A percentile compares a stretch with the other conserved stretches of the same genome.
phyloP scores from a whole-genome alignment of 2,888 invertebrate genomes.

The Napeogenes inachia region DNA sequence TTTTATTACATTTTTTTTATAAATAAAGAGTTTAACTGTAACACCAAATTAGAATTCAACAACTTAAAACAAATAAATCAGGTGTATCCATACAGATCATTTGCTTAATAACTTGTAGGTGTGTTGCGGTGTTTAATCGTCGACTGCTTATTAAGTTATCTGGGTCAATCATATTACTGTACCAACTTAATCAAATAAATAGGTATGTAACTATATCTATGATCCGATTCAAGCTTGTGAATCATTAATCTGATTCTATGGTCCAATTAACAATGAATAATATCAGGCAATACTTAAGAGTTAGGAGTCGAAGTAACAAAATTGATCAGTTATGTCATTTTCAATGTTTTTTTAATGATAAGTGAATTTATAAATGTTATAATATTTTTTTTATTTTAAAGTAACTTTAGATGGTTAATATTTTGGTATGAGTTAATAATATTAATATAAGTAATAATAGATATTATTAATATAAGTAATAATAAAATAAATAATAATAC shows the following conservation, averaged over 20 bases:
- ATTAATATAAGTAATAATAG: too few species aligned
- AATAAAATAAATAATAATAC: too few species aligned
- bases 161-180: slow-evolving; percentile 7
- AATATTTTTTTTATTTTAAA: too few species aligned
- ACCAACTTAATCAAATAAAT: slow-evolving; percentile 11
- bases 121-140: not conserved
- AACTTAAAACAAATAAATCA: not conserved
- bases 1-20: too few species aligned
- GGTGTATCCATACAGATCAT: not conserved
- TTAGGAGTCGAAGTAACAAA: slow-evolving; percentile 12
- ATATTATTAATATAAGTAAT: too few species aligned
- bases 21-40: not conserved
- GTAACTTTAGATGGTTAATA: too few species aligned
- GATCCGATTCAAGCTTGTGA: slow-evolving; percentile 10
- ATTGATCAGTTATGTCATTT: not conserved
- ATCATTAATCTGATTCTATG: slow-evolving; percentile 19
- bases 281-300: slow-evolving; percentile 15
- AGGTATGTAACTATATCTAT: slow-evolving; percentile 16
- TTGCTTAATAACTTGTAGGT: not conserved
- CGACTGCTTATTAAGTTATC: not conserved
- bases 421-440: too few species aligned
- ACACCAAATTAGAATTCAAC: not conserved
- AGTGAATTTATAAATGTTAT: too few species aligned
- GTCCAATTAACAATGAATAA: slow-evolving; percentile 21
- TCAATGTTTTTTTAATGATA: too few species aligned